phyloP scores from a whole-genome alignment of 2,888 invertebrate genomes.

The Phytoseiulus persimilis region DNA sequence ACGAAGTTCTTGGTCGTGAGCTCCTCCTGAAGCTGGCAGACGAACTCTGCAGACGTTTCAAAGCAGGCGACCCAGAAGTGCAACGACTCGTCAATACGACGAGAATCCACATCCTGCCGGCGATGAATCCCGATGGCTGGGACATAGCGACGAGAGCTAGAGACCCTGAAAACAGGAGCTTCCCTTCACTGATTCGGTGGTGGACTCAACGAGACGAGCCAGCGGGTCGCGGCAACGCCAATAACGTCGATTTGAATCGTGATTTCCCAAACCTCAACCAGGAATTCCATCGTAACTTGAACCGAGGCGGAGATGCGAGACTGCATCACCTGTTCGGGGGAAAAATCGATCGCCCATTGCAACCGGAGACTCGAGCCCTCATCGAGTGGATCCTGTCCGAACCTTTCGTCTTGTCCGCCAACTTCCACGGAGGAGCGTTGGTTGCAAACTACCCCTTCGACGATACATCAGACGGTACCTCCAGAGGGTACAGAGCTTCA shows the following conservation, averaged over 20 bases:
- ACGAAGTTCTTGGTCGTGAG: slow-evolving; percentile 76
- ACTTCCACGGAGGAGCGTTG: slow-evolving; percentile 71
- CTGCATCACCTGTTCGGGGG: slow-evolving; percentile 59
- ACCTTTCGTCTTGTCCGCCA: slow-evolving; percentile 73
- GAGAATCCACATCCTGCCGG: slow-evolving; percentile 72
- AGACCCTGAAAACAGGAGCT: background rate
- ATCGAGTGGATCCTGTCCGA: slow-evolving; percentile 65
- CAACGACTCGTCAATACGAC: slow-evolving; percentile 62
- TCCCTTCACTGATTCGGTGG: background rate
- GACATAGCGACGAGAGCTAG: slow-evolving; percentile 59
- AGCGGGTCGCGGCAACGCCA: slow-evolving; percentile 67
- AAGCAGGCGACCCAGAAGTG: slow-evolving; percentile 58
- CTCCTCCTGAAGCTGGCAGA: slow-evolving; percentile 65
- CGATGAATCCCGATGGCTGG: slow-evolving; percentile 87
- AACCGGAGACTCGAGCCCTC: slow-evolving; percentile 71
- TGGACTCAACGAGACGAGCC: slow-evolving; percentile 64
- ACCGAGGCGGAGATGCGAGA: slow-evolving; percentile 54
- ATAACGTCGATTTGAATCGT: slow-evolving; percentile 72
- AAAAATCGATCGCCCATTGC: slow-evolving; percentile 62
- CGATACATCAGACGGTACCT: slow-evolving; percentile 60
- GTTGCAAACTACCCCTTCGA: slow-evolving; percentile 73
- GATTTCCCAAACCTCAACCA: slow-evolving; percentile 79
- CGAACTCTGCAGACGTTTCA: slow-evolving; percentile 65
- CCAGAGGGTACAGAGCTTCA: slow-evolving; percentile 58
- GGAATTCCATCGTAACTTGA: slow-evolving; percentile 57